Evolutionary conservation across 1,140 invertebrate genomes (phyloP), one percentile per base, ranked within the genome.

Genomic region (Amyelois transitella): DNA sequence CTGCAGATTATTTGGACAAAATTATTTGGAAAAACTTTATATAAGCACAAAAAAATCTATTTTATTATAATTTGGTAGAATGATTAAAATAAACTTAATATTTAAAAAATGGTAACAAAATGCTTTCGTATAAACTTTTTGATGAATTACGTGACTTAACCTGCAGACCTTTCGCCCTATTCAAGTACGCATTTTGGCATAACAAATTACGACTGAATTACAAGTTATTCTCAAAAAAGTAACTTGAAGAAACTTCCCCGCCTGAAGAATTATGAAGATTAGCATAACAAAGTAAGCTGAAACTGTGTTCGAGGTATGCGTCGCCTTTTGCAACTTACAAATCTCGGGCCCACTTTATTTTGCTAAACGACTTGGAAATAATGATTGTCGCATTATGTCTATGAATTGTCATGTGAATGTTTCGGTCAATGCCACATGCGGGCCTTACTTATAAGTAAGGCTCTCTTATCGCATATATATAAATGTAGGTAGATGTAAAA

Each of bases 221-320:
- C 75, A 83, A 85, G 72, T 85, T 85, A 77, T 83, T 77, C 66
- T 64, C 79, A 83, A 85, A 86, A 87, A 84, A 84, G 77, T 71
- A 76, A 79, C 75, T 84, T 70, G 65, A 49, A 59, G 63, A 75
- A 84, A 83, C 69, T 87, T 84, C 68, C 62, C 69, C 82, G 75
- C 74, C 77, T 74, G 74, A 84, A 83, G 81, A 87, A 87, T 87
- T 87, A 84, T 84, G 75, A 81, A 80, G 77, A 87, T 87, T 87
- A 86, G 81, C 84, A 87, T 87, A 84, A 87, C 84, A 87, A 87
- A 86, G 84, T 82, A 74, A 87, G 62, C 70, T 77, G 80, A 75
- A 81, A 77, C 78, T 79, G 80, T 78, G 69, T 79, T 83, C 75
- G 69, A 52, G 68, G 69, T 75, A 80, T 84, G 77, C 77, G 77